Base-by-base conservation (phyloP, 2,113 vertebrate genomes). In the Pontoporia blainvillei region DNA sequence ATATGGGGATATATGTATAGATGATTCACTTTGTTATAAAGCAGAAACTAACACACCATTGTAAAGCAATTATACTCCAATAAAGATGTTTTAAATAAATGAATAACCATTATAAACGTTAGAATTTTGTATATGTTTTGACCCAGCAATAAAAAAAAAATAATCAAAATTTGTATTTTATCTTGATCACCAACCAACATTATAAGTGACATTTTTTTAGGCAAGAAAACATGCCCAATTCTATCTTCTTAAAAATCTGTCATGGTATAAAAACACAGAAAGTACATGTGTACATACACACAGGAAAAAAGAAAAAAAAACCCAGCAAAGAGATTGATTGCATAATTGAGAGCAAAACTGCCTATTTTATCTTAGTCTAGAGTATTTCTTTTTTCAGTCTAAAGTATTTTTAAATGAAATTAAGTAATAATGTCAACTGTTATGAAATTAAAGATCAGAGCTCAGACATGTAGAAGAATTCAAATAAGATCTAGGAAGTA, bases 381-480 rank as follows among this genome's bases (percentile, higher is more conserved):
- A 61, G 0, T 31, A 66, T 73, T 78, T 88, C n/a, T 86, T 64
- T 49, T 90, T 86, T 86, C 34, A 57, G 7, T 15, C 4, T 29
- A 49, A 34, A 54, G 1, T 27, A 71, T 82, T 78, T 91, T 89
- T 64, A 41, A 69, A 85, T 41, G n/a, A 66, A 82, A 73, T 59
- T 84, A n/a, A 86, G 20, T 44, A 79, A 94, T 83, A 36, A 71
- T 59, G 14, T 66, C 34, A 67, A 39, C 27, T 75, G 34, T 39
- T 90, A 54, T 52, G 18, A 72, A 97, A 69, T 66, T 84, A 83
- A 75, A 75, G 21, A 41, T 64, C 7, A 92, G 5, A 49, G 41
- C 21, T 94, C 17, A 89, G 17, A 71, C 1, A 66, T 49, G 36
- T 3, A 6, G 29, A 67, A 84, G 11, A 4, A 72, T 67, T 86